Conservation (phyloP, 2,113 vertebrate species). For the Prochilodus magdalenae region DNA sequence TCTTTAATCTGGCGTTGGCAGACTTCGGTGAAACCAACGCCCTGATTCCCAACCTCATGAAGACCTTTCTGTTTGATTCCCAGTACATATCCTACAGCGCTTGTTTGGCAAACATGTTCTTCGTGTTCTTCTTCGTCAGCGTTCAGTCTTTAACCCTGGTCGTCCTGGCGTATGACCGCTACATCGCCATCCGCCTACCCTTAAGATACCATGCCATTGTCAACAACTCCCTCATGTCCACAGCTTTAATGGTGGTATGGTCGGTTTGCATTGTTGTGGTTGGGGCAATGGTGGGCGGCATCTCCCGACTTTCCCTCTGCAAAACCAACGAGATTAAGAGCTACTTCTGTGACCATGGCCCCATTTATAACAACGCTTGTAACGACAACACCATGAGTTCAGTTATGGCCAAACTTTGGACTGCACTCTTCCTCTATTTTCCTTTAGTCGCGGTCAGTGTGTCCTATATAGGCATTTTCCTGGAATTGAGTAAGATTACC, state of each 20-base stretch:
- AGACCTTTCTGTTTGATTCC: constrained; percentile 70
- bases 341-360: constrained; percentile 72
- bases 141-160: constrained; percentile 67
- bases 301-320: constrained; percentile 72
- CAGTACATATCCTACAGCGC: constrained; percentile 61
- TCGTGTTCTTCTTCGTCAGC: constrained; percentile 63
- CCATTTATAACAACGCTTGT: constrained; percentile 62
- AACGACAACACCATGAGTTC: constrained; percentile 61
- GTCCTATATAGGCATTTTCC: constrained; percentile 38
- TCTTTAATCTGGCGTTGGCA: constrained; percentile 73
- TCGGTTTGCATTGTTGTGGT: constrained; percentile 13
- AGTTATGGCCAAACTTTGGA: background rate
- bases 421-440: constrained; percentile 24
- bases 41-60: constrained; percentile 72
- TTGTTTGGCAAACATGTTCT: constrained; percentile 72
- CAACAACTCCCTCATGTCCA: constrained; percentile 63
- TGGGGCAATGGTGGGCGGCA: constrained; percentile 5
- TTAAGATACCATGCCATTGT: constrained; percentile 61
- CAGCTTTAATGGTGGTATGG: constrained; percentile 64
- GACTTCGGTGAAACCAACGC: constrained; percentile 69
- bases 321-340: constrained; percentile 67
- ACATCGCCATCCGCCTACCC: constrained; percentile 72
- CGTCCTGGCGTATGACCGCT: constrained; percentile 69
- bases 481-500: constrained; percentile 57
- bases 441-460: constrained; percentile 49